These are phyloP conservation scores for Camarhynchus parvulus DNA, from an alignment of 2,113 vertebrate genomes.

Conservation along the genomic window DNA sequence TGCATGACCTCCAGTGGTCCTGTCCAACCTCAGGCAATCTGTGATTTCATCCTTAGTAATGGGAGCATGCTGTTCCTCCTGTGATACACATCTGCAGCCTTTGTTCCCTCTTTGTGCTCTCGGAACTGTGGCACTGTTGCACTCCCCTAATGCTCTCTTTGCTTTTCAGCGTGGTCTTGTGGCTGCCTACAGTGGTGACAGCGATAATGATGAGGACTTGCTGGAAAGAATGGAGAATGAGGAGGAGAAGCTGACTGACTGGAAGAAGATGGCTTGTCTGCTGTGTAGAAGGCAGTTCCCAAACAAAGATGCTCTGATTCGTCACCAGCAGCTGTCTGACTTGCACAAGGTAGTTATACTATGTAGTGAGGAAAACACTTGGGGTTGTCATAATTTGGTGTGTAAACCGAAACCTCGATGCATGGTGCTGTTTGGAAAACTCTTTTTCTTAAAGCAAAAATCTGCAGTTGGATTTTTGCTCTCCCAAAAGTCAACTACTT, in stretches of 20 bases:
- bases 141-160: background rate
- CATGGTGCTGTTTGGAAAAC: background rate
- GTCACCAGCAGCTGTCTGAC: constrained; percentile 97
- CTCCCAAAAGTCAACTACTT: background rate
- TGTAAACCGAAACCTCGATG: background rate
- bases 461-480: background rate
- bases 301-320: constrained; percentile 89
- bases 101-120: background rate
- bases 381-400: background rate
- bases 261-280: constrained; percentile 95
- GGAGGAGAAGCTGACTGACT: constrained; percentile 93
- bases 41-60: background rate
- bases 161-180: constrained; percentile 87
- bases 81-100: background rate
- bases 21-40: background rate
- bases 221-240: constrained; percentile 81
- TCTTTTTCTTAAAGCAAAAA: background rate
- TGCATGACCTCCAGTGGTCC: background rate
- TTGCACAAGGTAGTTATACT: constrained; percentile 89
- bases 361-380: background rate
- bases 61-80: background rate
- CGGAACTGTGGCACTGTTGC: background rate
- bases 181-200: constrained; percentile 96
- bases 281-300: constrained; percentile 96
- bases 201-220: constrained; percentile 92